phyloP scores from a whole-genome alignment of 2,888 invertebrate species.

The Cerastis leucographa region DNA sequence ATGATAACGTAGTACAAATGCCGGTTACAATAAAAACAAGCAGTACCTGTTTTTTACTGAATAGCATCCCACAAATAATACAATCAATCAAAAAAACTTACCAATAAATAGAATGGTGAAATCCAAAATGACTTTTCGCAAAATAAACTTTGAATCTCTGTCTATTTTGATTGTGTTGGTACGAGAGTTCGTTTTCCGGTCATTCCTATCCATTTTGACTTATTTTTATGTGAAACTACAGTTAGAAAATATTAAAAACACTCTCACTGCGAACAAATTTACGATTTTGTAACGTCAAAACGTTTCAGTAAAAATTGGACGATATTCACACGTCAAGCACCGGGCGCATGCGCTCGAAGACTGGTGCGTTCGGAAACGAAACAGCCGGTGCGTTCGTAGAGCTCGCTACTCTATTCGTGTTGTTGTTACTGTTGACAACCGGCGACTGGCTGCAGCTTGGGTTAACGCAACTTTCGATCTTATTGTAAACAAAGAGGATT shows the following conservation, averaged over 20 bases:
- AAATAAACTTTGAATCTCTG: conserved; percentile 89
- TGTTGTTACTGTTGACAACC: conserved; percentile 58
- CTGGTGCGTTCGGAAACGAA: conserved; percentile 78
- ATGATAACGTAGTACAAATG: conserved; percentile 23
- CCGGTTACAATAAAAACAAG: conserved; percentile 19
- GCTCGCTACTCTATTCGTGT: conserved; percentile 63
- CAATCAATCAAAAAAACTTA: conserved; percentile 84
- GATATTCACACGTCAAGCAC: conserved; percentile 76
- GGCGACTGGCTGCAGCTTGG: conserved; percentile 37
- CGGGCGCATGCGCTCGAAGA: conserved; percentile 87
- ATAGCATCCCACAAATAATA: not conserved
- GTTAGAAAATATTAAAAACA: conserved; percentile 68
- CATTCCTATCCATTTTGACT: conserved; percentile 85
- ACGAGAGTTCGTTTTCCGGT: conserved; percentile 84
- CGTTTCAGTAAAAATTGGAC: conserved; percentile 61
- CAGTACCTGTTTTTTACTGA: conserved; percentile 5
- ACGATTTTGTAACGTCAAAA: conserved; percentile 81
- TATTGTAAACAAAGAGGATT: not conserved
- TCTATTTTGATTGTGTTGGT: conserved; percentile 87
- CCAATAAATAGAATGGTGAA: conserved; percentile 92
- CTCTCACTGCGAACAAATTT: conserved; percentile 75
- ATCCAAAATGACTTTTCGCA: conserved; percentile 93
- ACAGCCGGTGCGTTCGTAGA: conserved; percentile 56
- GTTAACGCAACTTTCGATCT: conserved; percentile 17
- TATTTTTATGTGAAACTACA: conserved; percentile 64